Percentiles rank a stretch among this genome's conserved stretches.
Conservation (phyloP, 2,888 invertebrate genomes). For the Synergus gifuensis region DNA sequence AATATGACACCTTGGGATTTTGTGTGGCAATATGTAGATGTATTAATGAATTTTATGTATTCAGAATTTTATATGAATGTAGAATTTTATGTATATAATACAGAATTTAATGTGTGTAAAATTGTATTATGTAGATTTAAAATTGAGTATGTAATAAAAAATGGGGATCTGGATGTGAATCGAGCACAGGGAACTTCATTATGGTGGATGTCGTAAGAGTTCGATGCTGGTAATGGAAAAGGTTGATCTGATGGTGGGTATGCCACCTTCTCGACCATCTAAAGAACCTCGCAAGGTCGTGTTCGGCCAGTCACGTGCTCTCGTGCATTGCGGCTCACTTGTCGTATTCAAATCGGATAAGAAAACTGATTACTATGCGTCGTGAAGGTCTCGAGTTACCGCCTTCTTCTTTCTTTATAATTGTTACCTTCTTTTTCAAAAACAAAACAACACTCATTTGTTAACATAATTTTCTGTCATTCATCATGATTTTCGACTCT, state of each 20-base stretch:
- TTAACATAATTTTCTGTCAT: too few relatives aligned
- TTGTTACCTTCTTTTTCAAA: background rate
- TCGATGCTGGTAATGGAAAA: slow-evolving; percentile 6
- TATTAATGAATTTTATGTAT: too few relatives aligned
- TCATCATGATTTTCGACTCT: too few relatives aligned
- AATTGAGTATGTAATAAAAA: background rate
- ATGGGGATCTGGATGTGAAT: background rate
- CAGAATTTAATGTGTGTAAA: too few relatives aligned
- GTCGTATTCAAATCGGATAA: slow-evolving; percentile 56
- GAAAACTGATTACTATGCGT: slow-evolving; percentile 51
- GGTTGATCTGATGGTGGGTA: slow-evolving; percentile 44
- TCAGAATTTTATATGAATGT: too few relatives aligned
- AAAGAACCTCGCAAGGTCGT: slow-evolving; percentile 54
- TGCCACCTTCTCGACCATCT: slow-evolving; percentile 52
- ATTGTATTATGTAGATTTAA: background rate
- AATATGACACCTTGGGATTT: too few relatives aligned
- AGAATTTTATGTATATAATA: too few relatives aligned
- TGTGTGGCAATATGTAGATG: too few relatives aligned
- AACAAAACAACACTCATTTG: too few relatives aligned
- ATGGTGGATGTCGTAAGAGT: slow-evolving; percentile 7
- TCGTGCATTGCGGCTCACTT: slow-evolving; percentile 29
- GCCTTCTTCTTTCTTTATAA: slow-evolving; percentile 40
- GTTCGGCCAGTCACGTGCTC: slow-evolving; percentile 54
- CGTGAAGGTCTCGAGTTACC: slow-evolving; percentile 45
- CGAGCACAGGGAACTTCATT: slow-evolving; percentile 8